Evolutionary conservation across 2,797 vertebrate genomes (phyloP).

Genomic region (Sebastes vulpes): DNA sequence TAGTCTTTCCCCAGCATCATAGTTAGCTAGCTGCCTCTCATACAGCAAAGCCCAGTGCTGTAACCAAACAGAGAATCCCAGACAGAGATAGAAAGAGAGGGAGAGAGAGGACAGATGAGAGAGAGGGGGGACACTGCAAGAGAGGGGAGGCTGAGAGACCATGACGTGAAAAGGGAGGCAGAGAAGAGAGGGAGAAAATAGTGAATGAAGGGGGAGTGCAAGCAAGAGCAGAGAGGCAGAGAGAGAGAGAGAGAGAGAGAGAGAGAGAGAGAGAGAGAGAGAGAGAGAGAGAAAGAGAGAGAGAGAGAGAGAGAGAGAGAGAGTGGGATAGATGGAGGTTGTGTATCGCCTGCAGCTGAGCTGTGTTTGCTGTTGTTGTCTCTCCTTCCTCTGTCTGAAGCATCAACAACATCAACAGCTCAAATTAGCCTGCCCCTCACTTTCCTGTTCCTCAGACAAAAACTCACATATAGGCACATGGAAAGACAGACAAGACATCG

Average conservation of each 20-base stretch:
- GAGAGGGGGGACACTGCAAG: constrained; percentile 8
- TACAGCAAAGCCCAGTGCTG: constrained; percentile 58
- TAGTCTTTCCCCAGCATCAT: constrained; percentile 87
- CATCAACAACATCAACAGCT: constrained; percentile 29
- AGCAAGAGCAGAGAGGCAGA: neutral
- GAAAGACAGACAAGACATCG: constrained; percentile 41
- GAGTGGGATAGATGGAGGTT: neutral
- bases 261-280: neutral
- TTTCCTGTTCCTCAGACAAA: constrained; percentile 36
- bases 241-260: neutral
- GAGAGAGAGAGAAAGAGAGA: neutral
- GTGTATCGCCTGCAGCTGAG: constrained; percentile 23
- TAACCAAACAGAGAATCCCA: constrained; percentile 65
- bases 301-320: neutral
- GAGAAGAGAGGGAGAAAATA: constrained; percentile 15
- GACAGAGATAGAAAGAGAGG: constrained; percentile 48
- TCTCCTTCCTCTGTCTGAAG: constrained; percentile 29
- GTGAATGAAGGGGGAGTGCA: neutral
- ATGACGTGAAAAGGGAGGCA: constrained; percentile 16
- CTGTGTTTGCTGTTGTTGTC: constrained; percentile 25
- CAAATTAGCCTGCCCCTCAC: constrained; percentile 18
- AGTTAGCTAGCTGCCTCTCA: constrained; percentile 75
- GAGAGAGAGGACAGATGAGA: neutral
- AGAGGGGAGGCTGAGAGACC: constrained; percentile 26
- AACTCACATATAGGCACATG: neutral